Base-by-base conservation (phyloP, 2,113 vertebrate genomes). In the Eidolon helvum region DNA sequence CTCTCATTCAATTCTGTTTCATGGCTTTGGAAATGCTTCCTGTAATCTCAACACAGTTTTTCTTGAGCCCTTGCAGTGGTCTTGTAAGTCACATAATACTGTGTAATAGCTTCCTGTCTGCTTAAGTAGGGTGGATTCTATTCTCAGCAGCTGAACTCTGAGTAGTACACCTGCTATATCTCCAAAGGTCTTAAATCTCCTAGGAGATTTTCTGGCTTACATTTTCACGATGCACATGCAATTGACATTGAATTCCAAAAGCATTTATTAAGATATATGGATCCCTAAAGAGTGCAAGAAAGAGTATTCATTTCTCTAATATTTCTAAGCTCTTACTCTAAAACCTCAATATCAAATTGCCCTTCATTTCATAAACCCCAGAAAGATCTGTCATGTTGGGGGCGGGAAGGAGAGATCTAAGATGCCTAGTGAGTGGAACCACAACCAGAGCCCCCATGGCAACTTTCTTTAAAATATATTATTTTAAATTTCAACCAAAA, bases 401-500 rank as follows among this genome's bases (percentile, higher is more conserved):
- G 12, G 4, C 7, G 7, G 26, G 30, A 26, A 90, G 38, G 50
- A n/a, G 48, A 57, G 40, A 57, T 33, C 8, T 35, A 55, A 38
- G 35, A 86, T 45, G 24, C 9, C 9, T 50, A 66, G 18, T 19
- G 38, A 59, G 40, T 48, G 1, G 15, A 72, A 10, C 28, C 12
- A 43, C 21, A 53, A 45, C 3, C 12, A 94, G 55, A 83, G 21
- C 26, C 69, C 68, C 72, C n/a, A 48, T 4, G 9, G 12, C 40
- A 84, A 69, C 10, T 55, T 53, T 69, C 55, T 57, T 57, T 68
- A 82, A 68, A 79, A 77, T 18, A 4, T 40, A 82, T 26, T 8
- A 6, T 57, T 82, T 87, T 95, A 87, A 63, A 87, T 77, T 71
- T 83, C 63, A 87, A 66, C 63, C 1, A 55, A 95, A 95, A 66